Evolutionary conservation across 2,797 vertebrate genomes (phyloP), one percentile per base, ranked within the genome.

Genomic region (Phyllotis vaccarum): DNA sequence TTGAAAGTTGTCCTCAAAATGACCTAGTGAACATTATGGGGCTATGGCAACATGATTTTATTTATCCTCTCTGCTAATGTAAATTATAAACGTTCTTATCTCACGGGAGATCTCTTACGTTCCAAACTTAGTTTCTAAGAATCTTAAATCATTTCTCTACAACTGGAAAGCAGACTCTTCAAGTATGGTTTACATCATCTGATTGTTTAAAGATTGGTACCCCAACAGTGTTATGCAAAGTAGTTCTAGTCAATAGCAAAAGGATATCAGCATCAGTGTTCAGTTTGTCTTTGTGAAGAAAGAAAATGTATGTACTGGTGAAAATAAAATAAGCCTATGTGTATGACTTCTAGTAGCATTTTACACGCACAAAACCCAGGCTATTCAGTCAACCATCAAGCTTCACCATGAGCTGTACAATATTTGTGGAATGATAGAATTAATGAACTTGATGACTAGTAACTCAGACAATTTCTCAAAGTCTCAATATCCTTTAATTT

Each of bases 1-100:
- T 93, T 96, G 86, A 93, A 96, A 90, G 40, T 37, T 82, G 49
- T 29, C 76, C 56, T 94, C 78, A 75, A 76, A 88, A 78, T 43
- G n/a, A 94, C 83, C 88, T 75, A 3, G 37, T 29, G 81, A 86
- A 52, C 16, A 68, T 87, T 60, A 90, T 4, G 6, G 49, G 64
- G 70, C 92, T 74, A 70, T 29, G 29, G 58, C 10, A 37, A 31
- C 11, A 29, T 22, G 56, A 89, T 75, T 52, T 75, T 66, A 52
- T 52, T 88, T 93, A 89, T 87, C 76, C 13, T 62, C 46, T 49
- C 12, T 58, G 64, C 82, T 80, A 90, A 40, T 94, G 93, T 94
- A 78, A 60, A 68, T 81, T 89, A 89, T 81, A 74, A 81, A 29
- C 56, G 9, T 80, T 86, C 16, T 79, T 60, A 52, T 34, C 14